Conservation (phyloP, 2,888 invertebrate species). For the Tridacna gigas region DNA sequence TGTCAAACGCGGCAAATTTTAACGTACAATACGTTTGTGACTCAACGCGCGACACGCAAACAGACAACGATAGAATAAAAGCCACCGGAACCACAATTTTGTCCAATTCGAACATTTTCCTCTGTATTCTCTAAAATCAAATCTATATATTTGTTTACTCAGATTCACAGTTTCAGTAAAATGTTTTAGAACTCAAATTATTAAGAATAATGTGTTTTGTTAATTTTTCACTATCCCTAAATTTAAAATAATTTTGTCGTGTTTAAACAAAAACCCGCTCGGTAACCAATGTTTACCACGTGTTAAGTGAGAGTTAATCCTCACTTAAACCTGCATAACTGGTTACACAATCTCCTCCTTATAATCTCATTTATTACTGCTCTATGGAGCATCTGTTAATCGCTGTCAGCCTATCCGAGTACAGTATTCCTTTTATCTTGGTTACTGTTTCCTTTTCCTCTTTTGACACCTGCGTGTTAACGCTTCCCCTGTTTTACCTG, state of each 20-base stretch:
- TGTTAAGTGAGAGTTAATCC: constrained; percentile 47
- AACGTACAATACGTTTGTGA: constrained; percentile 51
- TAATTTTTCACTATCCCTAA: no score
- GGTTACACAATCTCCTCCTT: constrained; percentile 17
- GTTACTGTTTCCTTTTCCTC: neutral
- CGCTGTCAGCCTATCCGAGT: constrained; percentile 11
- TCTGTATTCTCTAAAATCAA: neutral
- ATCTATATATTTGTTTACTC: neutral
- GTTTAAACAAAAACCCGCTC: neutral
- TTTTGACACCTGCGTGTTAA: neutral
- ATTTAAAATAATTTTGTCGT: neutral
- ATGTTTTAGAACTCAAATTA: no score
- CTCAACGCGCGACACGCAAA: neutral
- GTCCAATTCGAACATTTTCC: constrained; percentile 5
- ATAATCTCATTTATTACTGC: constrained; percentile 17
- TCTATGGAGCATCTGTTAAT: neutral
- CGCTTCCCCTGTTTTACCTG: no score
- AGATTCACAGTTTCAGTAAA: no score
- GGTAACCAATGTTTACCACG: constrained; percentile 16
- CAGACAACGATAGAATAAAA: neutral
- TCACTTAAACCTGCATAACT: constrained; percentile 9
- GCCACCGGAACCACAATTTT: neutral
- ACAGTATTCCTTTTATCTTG: constrained; percentile 20
- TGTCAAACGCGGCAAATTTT: constrained; percentile 42
- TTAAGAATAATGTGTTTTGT: no score